These are phyloP conservation scores for Piprites chloris DNA, from an alignment of 2,113 vertebrate species.

Conservation along the genomic window DNA sequence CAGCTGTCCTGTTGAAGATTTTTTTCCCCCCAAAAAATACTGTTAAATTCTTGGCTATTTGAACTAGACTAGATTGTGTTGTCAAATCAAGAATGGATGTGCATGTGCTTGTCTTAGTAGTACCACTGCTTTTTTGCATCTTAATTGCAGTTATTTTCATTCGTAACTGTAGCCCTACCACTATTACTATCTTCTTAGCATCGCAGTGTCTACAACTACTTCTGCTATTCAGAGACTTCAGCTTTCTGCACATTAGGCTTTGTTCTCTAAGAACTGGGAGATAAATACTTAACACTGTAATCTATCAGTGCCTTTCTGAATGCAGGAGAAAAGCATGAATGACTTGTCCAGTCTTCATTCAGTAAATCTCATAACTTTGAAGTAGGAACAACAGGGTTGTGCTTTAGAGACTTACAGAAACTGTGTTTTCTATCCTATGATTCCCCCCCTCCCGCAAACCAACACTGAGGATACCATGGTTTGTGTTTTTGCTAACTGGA, in stretches of 20 bases:
- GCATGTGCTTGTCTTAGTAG: constrained; percentile 89
- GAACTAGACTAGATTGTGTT: constrained; percentile 87
- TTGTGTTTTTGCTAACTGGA: constrained; percentile 80
- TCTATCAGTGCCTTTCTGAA: constrained; percentile 81
- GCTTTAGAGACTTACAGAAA: constrained; percentile 80
- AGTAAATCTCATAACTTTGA: constrained; percentile 69
- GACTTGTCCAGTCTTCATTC: constrained; percentile 75
- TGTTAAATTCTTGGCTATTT: constrained; percentile 83
- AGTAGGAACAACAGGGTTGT: constrained; percentile 78
- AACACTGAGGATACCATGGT: constrained; percentile 71
- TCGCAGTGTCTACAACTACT: constrained; percentile 71
- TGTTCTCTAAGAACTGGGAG: constrained; percentile 74
- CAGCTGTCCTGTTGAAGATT: constrained; percentile 74
- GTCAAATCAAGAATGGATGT: constrained; percentile 87
- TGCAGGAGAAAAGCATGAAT: constrained; percentile 80
- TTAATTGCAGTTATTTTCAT: constrained; percentile 74
- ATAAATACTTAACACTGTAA: constrained; percentile 74
- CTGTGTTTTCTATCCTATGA: constrained; percentile 81
- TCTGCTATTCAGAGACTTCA: constrained; percentile 78
- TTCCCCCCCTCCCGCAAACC: constrained; percentile 44
- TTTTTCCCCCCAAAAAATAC: neutral
- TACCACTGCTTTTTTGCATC: constrained; percentile 80
- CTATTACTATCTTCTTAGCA: constrained; percentile 70
- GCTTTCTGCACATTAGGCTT: constrained; percentile 72
- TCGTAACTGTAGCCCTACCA: constrained; percentile 68